A percentile compares a stretch with the other conserved stretches of the same genome.
phyloP scores from a whole-genome alignment of 2,113 vertebrate species.

The Columba janthina region DNA sequence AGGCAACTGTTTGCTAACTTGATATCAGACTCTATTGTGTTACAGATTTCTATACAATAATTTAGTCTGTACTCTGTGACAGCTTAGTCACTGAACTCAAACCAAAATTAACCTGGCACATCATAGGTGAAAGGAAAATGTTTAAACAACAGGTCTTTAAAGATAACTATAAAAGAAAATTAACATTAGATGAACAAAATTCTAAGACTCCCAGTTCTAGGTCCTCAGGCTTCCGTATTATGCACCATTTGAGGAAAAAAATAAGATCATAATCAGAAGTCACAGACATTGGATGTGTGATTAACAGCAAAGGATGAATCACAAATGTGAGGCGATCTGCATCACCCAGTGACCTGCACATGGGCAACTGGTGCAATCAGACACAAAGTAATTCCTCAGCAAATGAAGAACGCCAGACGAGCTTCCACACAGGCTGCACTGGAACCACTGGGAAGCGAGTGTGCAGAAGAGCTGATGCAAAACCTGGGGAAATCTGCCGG shows the following conservation, averaged over 20 bases:
- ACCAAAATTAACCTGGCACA: background rate
- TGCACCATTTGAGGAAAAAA: background rate
- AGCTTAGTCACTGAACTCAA: background rate
- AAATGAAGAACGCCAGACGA: rapidly evolving
- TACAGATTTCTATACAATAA: background rate
- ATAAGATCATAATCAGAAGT: background rate
- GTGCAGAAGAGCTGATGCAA: rapidly evolving
- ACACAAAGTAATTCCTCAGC: background rate
- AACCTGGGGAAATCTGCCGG: background rate
- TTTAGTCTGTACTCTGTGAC: background rate
- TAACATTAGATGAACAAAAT: background rate
- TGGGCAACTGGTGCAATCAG: rapidly evolving
- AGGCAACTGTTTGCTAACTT: background rate
- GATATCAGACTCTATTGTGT: background rate
- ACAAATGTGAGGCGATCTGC: background rate
- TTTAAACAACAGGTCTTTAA: background rate
- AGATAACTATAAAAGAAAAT: background rate
- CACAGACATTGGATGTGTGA: background rate
- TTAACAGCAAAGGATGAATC: background rate
- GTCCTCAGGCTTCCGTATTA: background rate
- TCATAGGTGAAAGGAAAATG: background rate
- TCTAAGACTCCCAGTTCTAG: background rate
- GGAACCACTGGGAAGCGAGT: background rate
- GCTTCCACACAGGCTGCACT: background rate
- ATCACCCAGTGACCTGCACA: rapidly evolving